Percentiles rank a stretch among this genome's conserved stretches.
phyloP scores from a whole-genome alignment of 2,888 invertebrate genomes.

The Drosophila stalkeri region DNA sequence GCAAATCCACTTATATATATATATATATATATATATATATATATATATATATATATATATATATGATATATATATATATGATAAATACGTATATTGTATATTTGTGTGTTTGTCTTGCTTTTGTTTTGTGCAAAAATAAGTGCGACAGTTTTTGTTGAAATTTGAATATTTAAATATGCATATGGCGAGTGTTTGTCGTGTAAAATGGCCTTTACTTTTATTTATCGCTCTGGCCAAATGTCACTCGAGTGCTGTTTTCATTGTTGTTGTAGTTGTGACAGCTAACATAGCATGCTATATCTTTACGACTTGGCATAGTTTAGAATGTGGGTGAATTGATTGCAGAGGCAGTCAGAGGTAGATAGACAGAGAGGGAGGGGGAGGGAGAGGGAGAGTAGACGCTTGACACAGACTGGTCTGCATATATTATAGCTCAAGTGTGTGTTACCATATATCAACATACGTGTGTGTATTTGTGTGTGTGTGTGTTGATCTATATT shows the following conservation, averaged over 20 bases:
- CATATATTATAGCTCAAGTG: slow-evolving; percentile 35
- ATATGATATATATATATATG: not conserved
- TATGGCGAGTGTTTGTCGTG: slow-evolving; percentile 41
- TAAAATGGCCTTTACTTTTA: slow-evolving; percentile 71
- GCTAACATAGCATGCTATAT: slow-evolving; percentile 45
- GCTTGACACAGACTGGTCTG: slow-evolving; percentile 37
- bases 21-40: not conserved
- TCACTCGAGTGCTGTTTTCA: slow-evolving; percentile 60
- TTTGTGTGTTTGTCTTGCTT: not conserved
- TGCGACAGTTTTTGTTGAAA: slow-evolving; percentile 54
- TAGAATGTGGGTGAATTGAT: slow-evolving; percentile 49
- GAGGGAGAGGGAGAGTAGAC: too few relatives aligned
- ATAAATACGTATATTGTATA: not conserved
- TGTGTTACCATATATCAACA: slow-evolving; percentile 10
- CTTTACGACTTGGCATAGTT: slow-evolving; percentile 61
- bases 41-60: not conserved
- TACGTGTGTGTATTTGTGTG: not conserved
- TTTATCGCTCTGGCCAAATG: slow-evolving; percentile 73
- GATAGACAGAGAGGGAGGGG: not conserved
- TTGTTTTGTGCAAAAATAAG: slow-evolving; percentile 36
- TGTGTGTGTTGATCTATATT: not conserved
- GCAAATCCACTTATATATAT: slow-evolving; percentile 2
- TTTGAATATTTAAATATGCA: slow-evolving; percentile 74
- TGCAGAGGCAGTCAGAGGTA: slow-evolving; percentile 5
- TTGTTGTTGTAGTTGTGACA: slow-evolving; percentile 47